Conservation (phyloP, 2,113 vertebrate species). For the Nettapus auritus region DNA sequence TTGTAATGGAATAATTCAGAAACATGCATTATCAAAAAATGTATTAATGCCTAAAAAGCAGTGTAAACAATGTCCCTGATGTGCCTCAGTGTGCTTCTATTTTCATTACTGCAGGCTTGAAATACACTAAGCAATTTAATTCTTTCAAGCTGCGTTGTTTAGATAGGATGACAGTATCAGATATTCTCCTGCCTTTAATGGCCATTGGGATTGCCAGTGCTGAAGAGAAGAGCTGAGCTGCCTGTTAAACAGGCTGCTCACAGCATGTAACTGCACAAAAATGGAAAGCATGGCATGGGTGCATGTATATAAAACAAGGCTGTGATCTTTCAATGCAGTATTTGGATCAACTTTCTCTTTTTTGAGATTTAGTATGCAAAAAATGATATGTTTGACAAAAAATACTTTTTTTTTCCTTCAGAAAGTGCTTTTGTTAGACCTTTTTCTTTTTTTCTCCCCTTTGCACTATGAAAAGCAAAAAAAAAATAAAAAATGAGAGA, state of each 20-base stretch:
- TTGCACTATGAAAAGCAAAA: background rate
- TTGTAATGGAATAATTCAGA: slow-evolving; percentile 5
- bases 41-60: slow-evolving; percentile 3
- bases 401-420: background rate
- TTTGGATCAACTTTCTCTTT: background rate
- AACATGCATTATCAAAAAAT: background rate
- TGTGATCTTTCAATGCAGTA: background rate
- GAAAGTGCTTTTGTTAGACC: background rate
- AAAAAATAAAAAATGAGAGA: background rate
- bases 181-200: slow-evolving; percentile 5
- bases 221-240: slow-evolving; percentile 39
- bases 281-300: background rate
- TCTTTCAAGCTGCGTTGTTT: slow-evolving; percentile 55
- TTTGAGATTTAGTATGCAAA: background rate
- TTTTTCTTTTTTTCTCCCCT: background rate
- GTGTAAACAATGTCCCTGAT: background rate
- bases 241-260: slow-evolving; percentile 31
- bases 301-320: background rate
- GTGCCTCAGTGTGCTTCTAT: background rate
- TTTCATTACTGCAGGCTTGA: background rate
- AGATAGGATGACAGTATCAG: slow-evolving; percentile 35
- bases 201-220: slow-evolving; percentile 2
- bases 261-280: background rate
- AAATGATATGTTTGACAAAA: background rate
- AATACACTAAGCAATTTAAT: slow-evolving; percentile 33